Conservation (phyloP, 2,797 vertebrate genomes). For the Paguma larvata region DNA sequence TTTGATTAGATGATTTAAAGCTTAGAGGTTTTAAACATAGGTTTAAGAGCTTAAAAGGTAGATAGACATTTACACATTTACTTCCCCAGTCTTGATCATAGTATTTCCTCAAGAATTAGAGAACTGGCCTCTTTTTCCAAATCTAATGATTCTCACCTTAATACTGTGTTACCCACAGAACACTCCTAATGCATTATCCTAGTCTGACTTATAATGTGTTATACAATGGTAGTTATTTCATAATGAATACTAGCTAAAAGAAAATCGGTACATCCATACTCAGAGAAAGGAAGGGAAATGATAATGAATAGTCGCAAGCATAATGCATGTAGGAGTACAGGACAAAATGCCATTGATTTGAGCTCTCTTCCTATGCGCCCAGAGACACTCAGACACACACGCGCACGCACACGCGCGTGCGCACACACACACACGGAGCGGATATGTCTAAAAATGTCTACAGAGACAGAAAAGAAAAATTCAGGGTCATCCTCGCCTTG, state of each 20-base stretch:
- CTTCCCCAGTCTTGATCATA: not conserved
- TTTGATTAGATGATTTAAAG: not conserved
- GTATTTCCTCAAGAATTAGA: slow-evolving; percentile 3
- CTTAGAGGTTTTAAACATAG: not conserved
- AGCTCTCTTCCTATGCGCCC: not conserved
- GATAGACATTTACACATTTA: not conserved
- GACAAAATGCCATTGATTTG: not conserved
- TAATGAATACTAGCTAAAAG: not conserved
- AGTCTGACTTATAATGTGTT: not conserved
- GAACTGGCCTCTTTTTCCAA: not conserved
- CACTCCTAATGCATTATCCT: not conserved
- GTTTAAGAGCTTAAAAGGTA: not conserved
- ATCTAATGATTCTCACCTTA: not conserved
- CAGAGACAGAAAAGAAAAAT: not conserved
- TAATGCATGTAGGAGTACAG: not conserved
- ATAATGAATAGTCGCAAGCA: not conserved
- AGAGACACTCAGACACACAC: not conserved
- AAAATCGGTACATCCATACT: not conserved
- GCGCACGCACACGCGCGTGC: not conserved
- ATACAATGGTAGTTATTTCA: slow-evolving; percentile 1
- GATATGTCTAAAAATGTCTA: slow-evolving; percentile 13
- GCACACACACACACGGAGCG: not conserved
- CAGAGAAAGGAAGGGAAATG: not conserved
- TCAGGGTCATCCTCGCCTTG: not conserved
- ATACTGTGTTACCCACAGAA: not conserved